Base-by-base conservation (phyloP, 2,888 invertebrate species). In the Phragmatobia fuliginosa region DNA sequence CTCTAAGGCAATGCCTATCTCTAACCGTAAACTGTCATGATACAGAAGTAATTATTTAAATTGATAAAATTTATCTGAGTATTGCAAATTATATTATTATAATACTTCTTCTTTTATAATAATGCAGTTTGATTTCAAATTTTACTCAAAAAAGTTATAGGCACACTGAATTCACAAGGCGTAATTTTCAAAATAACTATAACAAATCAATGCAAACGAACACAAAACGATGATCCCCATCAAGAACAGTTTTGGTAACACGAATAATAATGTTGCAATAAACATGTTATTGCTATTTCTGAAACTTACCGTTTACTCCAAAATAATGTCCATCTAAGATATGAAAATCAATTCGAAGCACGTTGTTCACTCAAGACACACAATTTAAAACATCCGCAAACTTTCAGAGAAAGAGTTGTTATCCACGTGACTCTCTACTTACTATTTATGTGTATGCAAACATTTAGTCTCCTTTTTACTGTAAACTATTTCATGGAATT, bases 321-420 rank as follows among this genome's bases (percentile, higher is more conserved):
- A 49, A 49, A 49, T n/a, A 49, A n/a, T 49, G 45, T 67, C 67
- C 41, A 68, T 49, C 21, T 49, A n/a, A 49, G 10, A 49, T 80
- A 80, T 85, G 79, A 67, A 79, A 83, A 87, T 85, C 32, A 67
- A 80, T 83, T 85, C 79, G 56, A 72, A 75, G 74, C 85, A 88
- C 87, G 84, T 88, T 85, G 83, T 66, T 62, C 56, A 63, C 62
- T 73, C 83, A 75, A 85, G 84, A 84, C 83, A 83, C 79, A 83
- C 72, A 72, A 78, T 81, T 79, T 76, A 73, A 73, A 81, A 70
- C 71, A 62, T 62, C 70, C 67, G 82, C n/a, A 69, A 65, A 74
- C 85, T 83, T 83, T 85, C 80, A 65, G 80, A 77, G 84, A 80
- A 83, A 83, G 79, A 80, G 79, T 76, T 78, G 36, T 38, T 72